Percentiles rank a stretch among this genome's conserved stretches.
phyloP scores from a whole-genome alignment of 2,797 vertebrate species.

The Petrocephalus sullivani region DNA sequence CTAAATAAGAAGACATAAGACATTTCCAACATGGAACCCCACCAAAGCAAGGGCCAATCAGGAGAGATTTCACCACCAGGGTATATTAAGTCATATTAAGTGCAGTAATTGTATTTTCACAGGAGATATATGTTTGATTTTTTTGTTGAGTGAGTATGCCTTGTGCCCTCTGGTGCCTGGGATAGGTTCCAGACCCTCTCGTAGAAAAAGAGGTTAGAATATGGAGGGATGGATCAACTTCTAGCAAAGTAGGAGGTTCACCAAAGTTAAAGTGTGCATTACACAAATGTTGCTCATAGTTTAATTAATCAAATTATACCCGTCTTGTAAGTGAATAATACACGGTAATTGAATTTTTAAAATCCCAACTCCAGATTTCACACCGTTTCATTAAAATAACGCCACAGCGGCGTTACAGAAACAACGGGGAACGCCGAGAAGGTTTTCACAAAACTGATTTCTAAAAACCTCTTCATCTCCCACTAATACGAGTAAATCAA shows the following conservation, averaged over 20 bases:
- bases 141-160: background rate
- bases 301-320: slow-evolving; percentile 7
- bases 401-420: background rate
- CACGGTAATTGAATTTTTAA: background rate
- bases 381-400: background rate
- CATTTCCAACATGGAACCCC: background rate
- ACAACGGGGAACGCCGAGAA: background rate
- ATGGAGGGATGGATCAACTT: background rate
- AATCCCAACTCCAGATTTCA: background rate
- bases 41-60: background rate
- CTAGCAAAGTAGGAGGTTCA: background rate
- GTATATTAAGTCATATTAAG: background rate
- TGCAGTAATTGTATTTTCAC: background rate
- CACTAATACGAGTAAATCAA: background rate
- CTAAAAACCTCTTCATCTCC: background rate
- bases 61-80: background rate
- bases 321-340: background rate
- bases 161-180: background rate
- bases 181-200: background rate
- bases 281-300: background rate
- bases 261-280: background rate
- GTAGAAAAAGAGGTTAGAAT: background rate
- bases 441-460: background rate
- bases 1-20: background rate
- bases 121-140: background rate